These are phyloP conservation scores for Alethe castanea DNA, from an alignment of 2,113 vertebrate genomes.

Conservation along the genomic window DNA sequence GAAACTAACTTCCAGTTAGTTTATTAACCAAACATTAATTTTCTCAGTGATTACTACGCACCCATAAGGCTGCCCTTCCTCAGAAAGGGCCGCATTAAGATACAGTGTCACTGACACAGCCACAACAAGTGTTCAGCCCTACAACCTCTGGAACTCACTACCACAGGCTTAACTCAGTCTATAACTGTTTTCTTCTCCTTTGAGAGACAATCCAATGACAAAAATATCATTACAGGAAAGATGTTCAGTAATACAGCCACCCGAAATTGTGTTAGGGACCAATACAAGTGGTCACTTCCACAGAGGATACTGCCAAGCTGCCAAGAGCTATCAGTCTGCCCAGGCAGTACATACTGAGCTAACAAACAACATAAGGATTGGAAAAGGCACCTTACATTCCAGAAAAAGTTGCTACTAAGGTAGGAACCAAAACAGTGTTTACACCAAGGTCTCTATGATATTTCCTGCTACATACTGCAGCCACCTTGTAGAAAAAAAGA, in stretches of 20 bases:
- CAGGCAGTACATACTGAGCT: background rate
- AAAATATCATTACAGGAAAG: background rate
- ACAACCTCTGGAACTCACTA: background rate
- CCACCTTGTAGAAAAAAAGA: background rate
- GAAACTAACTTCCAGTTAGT: background rate
- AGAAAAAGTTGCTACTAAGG: background rate
- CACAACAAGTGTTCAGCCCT: too few species aligned
- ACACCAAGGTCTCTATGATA: background rate
- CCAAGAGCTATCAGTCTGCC: background rate
- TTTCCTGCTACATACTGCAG: background rate
- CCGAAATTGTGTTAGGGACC: accelerated
- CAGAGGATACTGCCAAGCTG: background rate
- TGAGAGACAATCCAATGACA: background rate
- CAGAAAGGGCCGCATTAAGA: background rate
- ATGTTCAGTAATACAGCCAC: background rate
- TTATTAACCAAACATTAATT: background rate
- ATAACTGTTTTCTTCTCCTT: background rate
- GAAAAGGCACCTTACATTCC: background rate
- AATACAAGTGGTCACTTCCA: background rate
- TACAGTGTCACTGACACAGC: background rate
- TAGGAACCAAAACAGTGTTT: background rate
- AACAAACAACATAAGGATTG: background rate
- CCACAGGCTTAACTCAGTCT: background rate
- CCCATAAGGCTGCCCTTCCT: background rate
- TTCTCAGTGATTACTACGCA: background rate